phyloP scores from a whole-genome alignment of 2,113 vertebrate species.

The Athene noctua region DNA sequence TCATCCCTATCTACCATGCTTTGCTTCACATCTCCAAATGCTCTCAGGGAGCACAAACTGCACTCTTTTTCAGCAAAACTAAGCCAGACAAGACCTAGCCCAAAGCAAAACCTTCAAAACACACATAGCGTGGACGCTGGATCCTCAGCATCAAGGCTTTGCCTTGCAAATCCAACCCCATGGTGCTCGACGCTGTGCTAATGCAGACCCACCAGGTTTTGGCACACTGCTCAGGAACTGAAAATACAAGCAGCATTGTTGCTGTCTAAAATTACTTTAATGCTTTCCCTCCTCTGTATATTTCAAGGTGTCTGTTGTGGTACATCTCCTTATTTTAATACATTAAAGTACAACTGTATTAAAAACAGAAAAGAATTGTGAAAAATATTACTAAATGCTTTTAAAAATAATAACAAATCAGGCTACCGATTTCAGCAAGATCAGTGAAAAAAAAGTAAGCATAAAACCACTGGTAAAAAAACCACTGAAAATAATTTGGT shows the following conservation, averaged over 20 bases:
- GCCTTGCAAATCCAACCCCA: neutral
- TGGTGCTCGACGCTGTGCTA: accelerated
- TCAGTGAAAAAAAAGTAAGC: neutral
- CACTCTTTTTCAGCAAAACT: neutral
- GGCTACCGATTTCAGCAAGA: neutral
- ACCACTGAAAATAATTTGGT: neutral
- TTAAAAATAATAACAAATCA: neutral
- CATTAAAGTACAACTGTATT: neutral
- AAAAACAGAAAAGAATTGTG: neutral
- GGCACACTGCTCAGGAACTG: neutral
- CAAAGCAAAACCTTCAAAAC: neutral
- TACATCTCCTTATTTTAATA: neutral
- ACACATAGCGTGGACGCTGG: accelerated
- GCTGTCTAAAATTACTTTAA: neutral
- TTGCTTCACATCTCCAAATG: neutral
- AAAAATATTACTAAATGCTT: neutral
- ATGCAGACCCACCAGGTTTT: neutral
- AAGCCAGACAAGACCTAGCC: neutral
- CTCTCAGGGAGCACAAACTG: neutral
- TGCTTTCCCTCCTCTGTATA: neutral
- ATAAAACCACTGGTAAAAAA: neutral
- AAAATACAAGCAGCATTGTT: neutral
- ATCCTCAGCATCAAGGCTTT: neutral
- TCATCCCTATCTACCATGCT: neutral
- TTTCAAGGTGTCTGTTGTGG: neutral